Base-by-base conservation (phyloP, 1,140 invertebrate species). In the Gonioctena quinquepunctata region DNA sequence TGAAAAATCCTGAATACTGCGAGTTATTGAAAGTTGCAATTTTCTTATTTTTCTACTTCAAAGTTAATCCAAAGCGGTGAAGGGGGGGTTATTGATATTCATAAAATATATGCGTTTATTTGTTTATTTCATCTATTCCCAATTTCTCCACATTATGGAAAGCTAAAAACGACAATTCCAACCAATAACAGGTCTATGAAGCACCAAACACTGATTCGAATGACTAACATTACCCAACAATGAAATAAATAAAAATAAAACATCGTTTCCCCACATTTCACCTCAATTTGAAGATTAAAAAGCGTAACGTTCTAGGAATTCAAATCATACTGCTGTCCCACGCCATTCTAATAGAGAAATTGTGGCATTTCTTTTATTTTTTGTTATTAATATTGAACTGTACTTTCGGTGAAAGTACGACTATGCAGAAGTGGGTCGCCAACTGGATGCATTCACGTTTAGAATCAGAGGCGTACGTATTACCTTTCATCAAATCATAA, bases 321-420 rank as follows among this genome's bases (percentile, higher is more conserved):
- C 8, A 54, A 54, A 54, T 54, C 18, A 54, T 16, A 54, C 22
- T 18, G 7, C 19, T 54, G 19, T 11, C 19, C 16, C 33, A n/a
- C 16, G 33, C 33, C 33, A n/a, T 42, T 42, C 33, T 42, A 23
- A 54, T 23, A 23, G 52, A 54, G 52, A 54, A 54, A 54, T 54
- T 54, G 2, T 13, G 22, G 18, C 1, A 16, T 54, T 54, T 54
- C 22, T 54, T n/a, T 23, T 1, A 21, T 54, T 54, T 54, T 54
- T 54, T 23, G 19, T 16, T 54, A 23, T 18, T 22, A 22, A 19
- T 23, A 11, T 54, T 18, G 52, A 54, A 54, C 52, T 54, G 52
- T 54, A 54, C 52, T 5, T 54, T 54, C 3, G 52, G 52, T 54
- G 52, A 54, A 54, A 54, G 52, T 54, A 18, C 52, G 52, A 23